These are phyloP conservation scores for Herminia tarsipennalis DNA, from an alignment of 2,888 invertebrate species.

Conservation along the genomic window DNA sequence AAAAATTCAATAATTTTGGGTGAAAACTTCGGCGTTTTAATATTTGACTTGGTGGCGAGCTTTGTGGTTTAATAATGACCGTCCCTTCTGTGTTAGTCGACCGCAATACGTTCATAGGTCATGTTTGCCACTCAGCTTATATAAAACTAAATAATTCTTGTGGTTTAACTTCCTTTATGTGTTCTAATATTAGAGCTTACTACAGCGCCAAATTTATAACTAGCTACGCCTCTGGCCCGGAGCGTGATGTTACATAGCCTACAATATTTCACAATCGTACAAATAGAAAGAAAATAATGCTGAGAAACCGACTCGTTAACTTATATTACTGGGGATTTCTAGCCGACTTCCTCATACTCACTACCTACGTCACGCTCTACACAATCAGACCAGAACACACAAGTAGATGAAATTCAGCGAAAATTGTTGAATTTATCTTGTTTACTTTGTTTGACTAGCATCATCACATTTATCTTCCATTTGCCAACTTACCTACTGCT, in stretches of 20 bases:
- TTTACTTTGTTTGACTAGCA: constrained; percentile 2
- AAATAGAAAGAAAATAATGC: too few relatives aligned
- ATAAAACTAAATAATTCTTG: constrained; percentile 13
- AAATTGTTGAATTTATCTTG: neutral
- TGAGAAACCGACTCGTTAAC: too few relatives aligned
- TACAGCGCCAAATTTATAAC: too few relatives aligned
- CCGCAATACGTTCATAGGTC: constrained; percentile 8
- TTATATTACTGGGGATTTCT: too few relatives aligned
- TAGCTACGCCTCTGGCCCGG: too few relatives aligned
- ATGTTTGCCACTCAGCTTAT: constrained; percentile 22
- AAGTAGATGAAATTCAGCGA: constrained; percentile 3
- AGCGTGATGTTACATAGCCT: too few relatives aligned
- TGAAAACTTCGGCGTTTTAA: constrained; percentile 12
- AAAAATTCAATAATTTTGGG: constrained; percentile 17
- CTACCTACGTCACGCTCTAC: too few relatives aligned
- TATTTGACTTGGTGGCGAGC: constrained; percentile 14
- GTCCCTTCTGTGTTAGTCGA: constrained; percentile 12
- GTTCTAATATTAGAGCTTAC: neutral
- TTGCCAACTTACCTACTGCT: constrained; percentile 3
- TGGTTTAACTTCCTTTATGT: too few relatives aligned
- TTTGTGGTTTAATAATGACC: constrained; percentile 26
- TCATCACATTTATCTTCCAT: neutral
- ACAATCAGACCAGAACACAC: constrained; percentile 14
- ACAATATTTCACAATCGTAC: too few relatives aligned
- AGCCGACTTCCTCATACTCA: too few relatives aligned